Evolutionary conservation across 2,888 invertebrate genomes (phyloP).

Genomic region (Bimastos eiseni): DNA sequence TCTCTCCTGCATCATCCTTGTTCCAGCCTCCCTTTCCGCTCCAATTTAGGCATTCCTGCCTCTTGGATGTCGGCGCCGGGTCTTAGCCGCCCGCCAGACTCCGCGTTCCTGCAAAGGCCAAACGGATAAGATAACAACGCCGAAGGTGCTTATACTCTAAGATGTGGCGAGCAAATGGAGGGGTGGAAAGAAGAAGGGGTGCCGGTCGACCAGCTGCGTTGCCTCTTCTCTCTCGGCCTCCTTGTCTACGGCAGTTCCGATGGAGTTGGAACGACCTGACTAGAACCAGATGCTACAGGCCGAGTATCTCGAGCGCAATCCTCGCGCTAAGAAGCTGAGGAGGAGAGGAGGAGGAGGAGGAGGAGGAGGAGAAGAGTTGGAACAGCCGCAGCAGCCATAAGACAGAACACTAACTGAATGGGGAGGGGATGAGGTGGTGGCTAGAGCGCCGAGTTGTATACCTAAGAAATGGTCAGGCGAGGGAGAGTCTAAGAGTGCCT

Average conservation of each 20-base stretch:
- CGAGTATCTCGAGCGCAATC: neutral
- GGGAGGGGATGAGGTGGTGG: neutral
- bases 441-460: neutral
- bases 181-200: neutral
- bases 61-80: neutral
- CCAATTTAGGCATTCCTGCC: conserved; percentile 21
- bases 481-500: neutral
- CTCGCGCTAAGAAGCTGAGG: neutral
- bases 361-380: neutral
- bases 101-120: neutral
- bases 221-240: neutral
- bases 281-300: conserved; percentile 14
- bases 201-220: neutral
- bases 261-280: conserved; percentile 1
- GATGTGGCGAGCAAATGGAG: neutral
- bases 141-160: neutral
- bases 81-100: neutral
- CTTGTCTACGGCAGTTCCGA: neutral
- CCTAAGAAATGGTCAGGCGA: neutral
- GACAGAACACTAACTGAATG: neutral
- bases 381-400: neutral
- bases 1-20: neutral
- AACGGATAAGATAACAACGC: conserved; percentile 20
- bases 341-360: neutral
- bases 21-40: neutral